Evolutionary conservation across 2,888 invertebrate genomes (phyloP).

Genomic region (Auanema sp.): DNA sequence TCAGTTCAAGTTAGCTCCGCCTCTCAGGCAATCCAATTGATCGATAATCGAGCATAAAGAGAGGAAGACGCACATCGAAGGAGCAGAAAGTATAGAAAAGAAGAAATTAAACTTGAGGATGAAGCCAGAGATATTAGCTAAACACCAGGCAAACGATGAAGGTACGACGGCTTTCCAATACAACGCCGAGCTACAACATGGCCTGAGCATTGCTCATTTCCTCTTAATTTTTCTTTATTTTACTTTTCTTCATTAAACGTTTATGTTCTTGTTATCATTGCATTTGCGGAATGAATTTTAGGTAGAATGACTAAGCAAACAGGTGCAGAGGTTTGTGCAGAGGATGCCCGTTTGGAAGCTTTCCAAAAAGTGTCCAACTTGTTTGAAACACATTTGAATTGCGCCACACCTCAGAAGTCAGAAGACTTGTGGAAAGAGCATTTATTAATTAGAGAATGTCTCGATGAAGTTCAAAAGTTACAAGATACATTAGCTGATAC

Average conservation of each 20-base stretch:
- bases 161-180: no score
- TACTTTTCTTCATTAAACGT: not conserved
- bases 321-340: not conserved
- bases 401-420: constrained; percentile 27
- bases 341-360: not conserved
- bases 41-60: no score
- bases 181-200: no score
- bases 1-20: constrained; percentile 14
- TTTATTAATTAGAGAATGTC: constrained; percentile 28
- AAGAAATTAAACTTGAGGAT: no score
- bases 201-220: not conserved
- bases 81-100: no score
- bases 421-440: constrained; percentile 56
- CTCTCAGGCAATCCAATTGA: not conserved
- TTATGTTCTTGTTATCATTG: not conserved
- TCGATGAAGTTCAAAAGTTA: constrained; percentile 9
- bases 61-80: no score
- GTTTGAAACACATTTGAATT: constrained; percentile 35
- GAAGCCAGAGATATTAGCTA: no score
- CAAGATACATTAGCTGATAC: constrained; percentile 16
- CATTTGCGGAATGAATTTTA: not conserved
- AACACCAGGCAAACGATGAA: no score
- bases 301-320: not conserved
- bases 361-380: constrained; percentile 21
- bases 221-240: not conserved